These are phyloP conservation scores for Plemyria rubiginata DNA, from an alignment of 2,888 invertebrate genomes.

Conservation along the genomic window DNA sequence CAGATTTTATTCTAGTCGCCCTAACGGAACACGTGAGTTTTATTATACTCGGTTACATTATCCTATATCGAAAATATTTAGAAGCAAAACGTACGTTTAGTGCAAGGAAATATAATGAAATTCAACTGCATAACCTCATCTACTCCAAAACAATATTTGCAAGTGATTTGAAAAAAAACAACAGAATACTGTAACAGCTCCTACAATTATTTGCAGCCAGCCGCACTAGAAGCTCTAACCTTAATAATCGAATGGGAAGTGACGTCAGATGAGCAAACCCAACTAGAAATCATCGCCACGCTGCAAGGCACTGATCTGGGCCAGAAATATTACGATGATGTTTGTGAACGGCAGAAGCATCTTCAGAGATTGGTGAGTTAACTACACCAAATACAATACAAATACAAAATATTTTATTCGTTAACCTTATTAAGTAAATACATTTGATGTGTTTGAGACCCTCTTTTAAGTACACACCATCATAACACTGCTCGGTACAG, in stretches of 20 bases:
- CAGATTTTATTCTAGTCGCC: conserved; percentile 89
- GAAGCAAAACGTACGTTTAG: too few species aligned
- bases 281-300: conserved; percentile 89
- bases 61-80: too few species aligned
- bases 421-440: too few species aligned
- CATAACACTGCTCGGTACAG: too few species aligned
- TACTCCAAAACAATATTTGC: neutral
- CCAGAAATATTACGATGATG: conserved; percentile 87
- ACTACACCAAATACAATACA: too few species aligned
- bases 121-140: too few species aligned
- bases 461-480: too few species aligned
- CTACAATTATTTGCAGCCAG: conserved; percentile 63
- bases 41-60: conserved; percentile 5
- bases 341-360: conserved; percentile 90
- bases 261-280: conserved; percentile 81
- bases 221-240: conserved; percentile 88
- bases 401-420: too few species aligned
- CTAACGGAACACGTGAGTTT: conserved; percentile 86
- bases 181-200: neutral
- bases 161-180: neutral
- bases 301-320: conserved; percentile 90
- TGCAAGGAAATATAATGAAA: too few species aligned
- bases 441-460: too few species aligned
- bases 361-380: conserved; percentile 87
- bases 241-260: conserved; percentile 92